Evolutionary conservation across 2,797 vertebrate genomes (phyloP), one percentile per base, ranked within the genome.

Genomic region (Hemibagrus guttatus): DNA sequence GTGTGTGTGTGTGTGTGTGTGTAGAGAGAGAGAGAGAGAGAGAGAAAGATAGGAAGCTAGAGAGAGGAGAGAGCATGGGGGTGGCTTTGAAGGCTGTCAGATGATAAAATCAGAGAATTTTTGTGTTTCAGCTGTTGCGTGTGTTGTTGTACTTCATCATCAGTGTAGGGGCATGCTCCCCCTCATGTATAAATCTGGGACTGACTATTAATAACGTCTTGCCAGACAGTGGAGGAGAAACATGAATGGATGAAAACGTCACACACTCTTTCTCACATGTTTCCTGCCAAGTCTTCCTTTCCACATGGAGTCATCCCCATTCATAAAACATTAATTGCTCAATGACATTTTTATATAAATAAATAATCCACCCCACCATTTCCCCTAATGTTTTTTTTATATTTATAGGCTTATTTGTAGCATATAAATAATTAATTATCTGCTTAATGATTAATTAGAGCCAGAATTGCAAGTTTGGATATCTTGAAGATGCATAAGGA

Each of bases 131-230:
- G 76, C 19, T 72, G 69, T 83, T 87, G 71, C 3, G 26, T 86
- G 42, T 69, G 58, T 28, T 82, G 46, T 23, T 75, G 68, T 46
- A 46, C 9, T 42, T 72, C 74, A 72, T 85, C 71, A 23, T 85
- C 39, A 52, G 66, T 58, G 76, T 54, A 81, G 83, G 78, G 84
- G 83, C 68, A 19, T 59, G 79, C 75, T 68, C 81, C 85, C 82
- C 72, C 74, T 80, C 84, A 84, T 64, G 71, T 71, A 82, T 59
- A 35, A 80, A 88, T 88, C 84, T 88, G 84, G 84, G 14, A 21
- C 31, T 59, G 63, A 84, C 75, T 90, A 89, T 84, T 88, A 88
- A 89, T 90, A 89, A 28, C 54, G 42, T 81, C 63, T 81, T 13
- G 52, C 69, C 84, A 89, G 85, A 86, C 85, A 89, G 81, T 49